Percentiles rank a stretch among this genome's conserved stretches.
Evolutionary conservation across 2,888 invertebrate species (phyloP).

Genomic region (Sphaerolaimus hirsutus): DNA sequence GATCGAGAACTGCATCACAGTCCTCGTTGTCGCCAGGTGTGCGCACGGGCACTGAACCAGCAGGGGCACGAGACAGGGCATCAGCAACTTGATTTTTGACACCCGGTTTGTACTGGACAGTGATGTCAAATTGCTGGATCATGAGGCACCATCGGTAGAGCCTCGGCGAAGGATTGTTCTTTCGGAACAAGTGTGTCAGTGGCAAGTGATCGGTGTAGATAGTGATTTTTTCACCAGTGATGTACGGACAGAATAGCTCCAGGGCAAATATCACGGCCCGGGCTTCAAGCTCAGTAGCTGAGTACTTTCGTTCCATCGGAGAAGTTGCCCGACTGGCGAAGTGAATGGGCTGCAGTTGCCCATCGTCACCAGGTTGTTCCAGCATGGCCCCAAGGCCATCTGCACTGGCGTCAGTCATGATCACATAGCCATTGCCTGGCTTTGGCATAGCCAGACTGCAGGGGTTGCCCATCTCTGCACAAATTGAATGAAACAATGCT

Average conservation of each 20-base stretch:
- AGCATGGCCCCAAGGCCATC: background rate
- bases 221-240: background rate
- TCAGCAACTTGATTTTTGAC: background rate
- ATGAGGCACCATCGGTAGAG: background rate
- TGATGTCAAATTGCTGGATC: background rate
- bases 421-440: background rate
- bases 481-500: background rate
- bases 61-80: background rate
- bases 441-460: background rate
- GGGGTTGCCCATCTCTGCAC: background rate
- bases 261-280: background rate
- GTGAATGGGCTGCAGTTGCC: background rate
- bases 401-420: background rate
- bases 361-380: no score
- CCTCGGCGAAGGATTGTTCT: background rate
- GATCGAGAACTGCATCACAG: no score
- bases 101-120: background rate
- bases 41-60: no score
- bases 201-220: background rate
- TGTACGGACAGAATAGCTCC: background rate
- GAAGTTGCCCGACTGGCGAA: background rate
- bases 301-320: background rate
- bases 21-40: no score
- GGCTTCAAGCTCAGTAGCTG: background rate
- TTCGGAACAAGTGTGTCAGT: background rate